phyloP scores from a whole-genome alignment of 2,888 invertebrate species.

The Ommatoiulus sabulosus region DNA sequence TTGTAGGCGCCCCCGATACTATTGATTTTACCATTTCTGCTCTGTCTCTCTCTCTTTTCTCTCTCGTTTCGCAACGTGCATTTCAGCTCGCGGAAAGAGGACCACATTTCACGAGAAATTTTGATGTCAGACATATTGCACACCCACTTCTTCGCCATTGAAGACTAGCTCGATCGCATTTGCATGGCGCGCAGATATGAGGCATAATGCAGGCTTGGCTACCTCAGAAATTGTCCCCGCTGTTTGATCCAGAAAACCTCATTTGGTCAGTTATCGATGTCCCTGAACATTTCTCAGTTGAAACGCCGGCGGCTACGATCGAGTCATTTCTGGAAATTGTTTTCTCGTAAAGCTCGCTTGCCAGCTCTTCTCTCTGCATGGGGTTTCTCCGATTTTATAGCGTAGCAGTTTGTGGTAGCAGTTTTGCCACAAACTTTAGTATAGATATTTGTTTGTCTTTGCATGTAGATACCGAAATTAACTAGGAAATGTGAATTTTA shows the following conservation, averaged over 20 bases:
- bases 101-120: not conserved
- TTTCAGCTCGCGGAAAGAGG: not conserved
- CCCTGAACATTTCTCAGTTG: not conserved
- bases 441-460: too few relatives aligned
- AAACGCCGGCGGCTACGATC: too few relatives aligned
- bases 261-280: not conserved
- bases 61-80: not conserved
- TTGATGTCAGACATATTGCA: conserved; percentile 12
- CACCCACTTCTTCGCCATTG: not conserved
- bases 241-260: not conserved
- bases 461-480: too few relatives aligned
- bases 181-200: not conserved
- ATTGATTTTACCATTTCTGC: conserved; percentile 6
- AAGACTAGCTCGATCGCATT: not conserved
- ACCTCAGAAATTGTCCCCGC: not conserved
- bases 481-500: too few relatives aligned
- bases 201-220: not conserved
- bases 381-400: too few relatives aligned
- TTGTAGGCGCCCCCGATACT: conserved; percentile 8
- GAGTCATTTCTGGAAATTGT: not conserved
- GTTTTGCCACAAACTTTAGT: too few relatives aligned
- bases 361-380: too few relatives aligned
- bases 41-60: not conserved
- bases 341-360: not conserved
- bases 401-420: too few relatives aligned